Evolutionary conservation across 2,888 invertebrate species (phyloP).

Genomic region (Abrostola tripartita): DNA sequence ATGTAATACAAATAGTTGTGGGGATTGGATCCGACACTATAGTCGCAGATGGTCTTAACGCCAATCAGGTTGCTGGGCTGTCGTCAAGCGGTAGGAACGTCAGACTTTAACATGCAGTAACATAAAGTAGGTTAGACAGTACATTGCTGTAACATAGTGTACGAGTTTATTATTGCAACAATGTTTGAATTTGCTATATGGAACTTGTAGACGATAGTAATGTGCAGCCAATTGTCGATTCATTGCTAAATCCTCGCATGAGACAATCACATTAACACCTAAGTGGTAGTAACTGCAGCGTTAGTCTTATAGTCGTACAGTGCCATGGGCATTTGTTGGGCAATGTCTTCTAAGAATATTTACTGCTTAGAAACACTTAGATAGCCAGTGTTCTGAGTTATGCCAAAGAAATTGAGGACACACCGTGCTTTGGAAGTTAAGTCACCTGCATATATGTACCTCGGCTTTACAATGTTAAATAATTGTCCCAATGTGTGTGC

Average conservation of each 20-base stretch:
- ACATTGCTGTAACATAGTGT: slow-evolving; percentile 1
- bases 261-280: slow-evolving; percentile 33
- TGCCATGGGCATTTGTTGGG: too few relatives aligned
- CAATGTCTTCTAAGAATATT: background rate
- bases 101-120: background rate
- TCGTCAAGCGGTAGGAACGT: background rate
- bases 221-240: slow-evolving; percentile 23
- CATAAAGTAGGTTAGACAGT: slow-evolving; percentile 1
- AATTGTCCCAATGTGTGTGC: background rate
- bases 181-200: slow-evolving; percentile 30
- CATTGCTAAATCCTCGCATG: slow-evolving; percentile 28
- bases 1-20: too few relatives aligned
- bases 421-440: too few relatives aligned
- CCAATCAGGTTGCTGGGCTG: too few relatives aligned
- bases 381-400: too few relatives aligned
- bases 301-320: background rate
- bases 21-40: too few relatives aligned
- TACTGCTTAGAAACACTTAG: background rate
- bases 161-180: slow-evolving; percentile 33
- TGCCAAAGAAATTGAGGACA: too few relatives aligned
- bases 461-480: too few relatives aligned
- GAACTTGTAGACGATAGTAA: slow-evolving; percentile 18
- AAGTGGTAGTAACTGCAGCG: slow-evolving; percentile 14
- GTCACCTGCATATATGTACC: too few relatives aligned
- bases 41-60: too few relatives aligned